Evolutionary conservation across 2,797 vertebrate genomes (phyloP), one percentile per base, ranked within the genome.

Genomic region (Thalassophryne amazonica): DNA sequence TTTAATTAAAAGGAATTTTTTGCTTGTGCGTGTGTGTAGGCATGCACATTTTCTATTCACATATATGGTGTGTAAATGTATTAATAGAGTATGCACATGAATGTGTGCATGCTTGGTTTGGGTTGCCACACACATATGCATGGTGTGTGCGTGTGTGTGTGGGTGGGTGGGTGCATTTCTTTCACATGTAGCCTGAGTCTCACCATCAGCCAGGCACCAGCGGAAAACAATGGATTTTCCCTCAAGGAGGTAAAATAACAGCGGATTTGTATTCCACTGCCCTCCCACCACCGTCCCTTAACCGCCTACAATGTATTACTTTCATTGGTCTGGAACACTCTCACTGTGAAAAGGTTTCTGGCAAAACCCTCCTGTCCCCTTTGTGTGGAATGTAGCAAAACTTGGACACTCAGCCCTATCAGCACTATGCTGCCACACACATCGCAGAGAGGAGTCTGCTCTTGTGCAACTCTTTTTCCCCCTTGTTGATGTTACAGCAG

Each of bases 171-270:
- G 22, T 43, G 29, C 25, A 12, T 17, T 20, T 34, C 20, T 18
- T 47, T 24, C 25, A 27, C 37, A 17, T 38, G n/a, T 37, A 35
- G 36, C 55, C 50, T 47, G 17, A 21, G 42, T 45, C 60, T 55
- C 38, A 34, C 22, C 63, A 34, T 56, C 27, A 55, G 47, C 35
- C 51, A 62, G 60, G 66, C 55, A 73, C 57, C 60, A 71, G 58
- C 80, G 32, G 60, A 71, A 80, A 79, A 83, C 71, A 83, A 78
- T 69, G 45, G 73, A 73, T 57, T 85, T 82, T 80, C 79, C 70
- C 70, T 36, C 5, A 68, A 75, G 63, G 59, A 69, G 22, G 57
- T 60, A 71, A 75, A 75, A 69, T 69, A 84, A 80, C 69, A 76
- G 58, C 12, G 18, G 66, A 78, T 73, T 78, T 74, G 56, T 73